A percentile compares a stretch with the other conserved stretches of the same genome.
phyloP scores from a whole-genome alignment of 2,888 invertebrate species.

The Siphonodentalium dalli region DNA sequence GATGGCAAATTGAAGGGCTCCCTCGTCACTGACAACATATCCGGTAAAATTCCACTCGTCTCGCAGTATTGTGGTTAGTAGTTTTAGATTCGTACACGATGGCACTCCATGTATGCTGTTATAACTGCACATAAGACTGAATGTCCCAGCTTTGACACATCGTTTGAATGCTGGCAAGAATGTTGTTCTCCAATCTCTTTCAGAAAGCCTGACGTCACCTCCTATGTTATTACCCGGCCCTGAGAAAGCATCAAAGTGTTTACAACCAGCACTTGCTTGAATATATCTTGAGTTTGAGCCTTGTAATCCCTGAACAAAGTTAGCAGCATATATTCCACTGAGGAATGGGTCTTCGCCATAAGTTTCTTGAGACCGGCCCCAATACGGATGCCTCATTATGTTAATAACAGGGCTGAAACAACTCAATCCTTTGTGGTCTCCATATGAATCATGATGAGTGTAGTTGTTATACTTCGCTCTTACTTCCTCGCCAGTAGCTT shows the following conservation, averaged over 20 bases:
- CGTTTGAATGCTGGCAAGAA: conserved; percentile 56
- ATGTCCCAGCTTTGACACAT: conserved; percentile 57
- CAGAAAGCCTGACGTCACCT: conserved; percentile 44
- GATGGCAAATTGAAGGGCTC: conserved; percentile 52
- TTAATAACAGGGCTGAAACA: conserved; percentile 63
- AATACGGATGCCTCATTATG: conserved; percentile 62
- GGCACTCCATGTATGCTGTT: conserved; percentile 62
- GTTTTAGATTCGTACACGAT: conserved; percentile 53
- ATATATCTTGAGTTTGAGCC: conserved; percentile 54
- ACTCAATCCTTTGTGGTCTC: conserved; percentile 50
- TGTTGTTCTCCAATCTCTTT: conserved; percentile 53
- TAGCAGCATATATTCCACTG: conserved; percentile 43
- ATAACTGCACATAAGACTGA: conserved; percentile 63
- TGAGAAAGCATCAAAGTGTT: conserved; percentile 58
- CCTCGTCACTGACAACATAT: conserved; percentile 57
- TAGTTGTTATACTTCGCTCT: conserved; percentile 43
- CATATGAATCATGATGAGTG: conserved; percentile 29
- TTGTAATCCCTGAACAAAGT: conserved; percentile 59
- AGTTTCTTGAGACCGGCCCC: conserved; percentile 61
- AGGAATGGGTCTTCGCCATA: conserved; percentile 63
- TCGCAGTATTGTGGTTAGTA: conserved; percentile 54
- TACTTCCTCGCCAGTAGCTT: conserved; percentile 42
- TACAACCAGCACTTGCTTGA: conserved; percentile 58
- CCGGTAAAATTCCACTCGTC: conserved; percentile 56
- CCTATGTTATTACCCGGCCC: conserved; percentile 62